A percentile compares a stretch with the other conserved stretches of the same genome.
These are phyloP conservation scores for Microplitis manilae DNA, from an alignment of 2,888 invertebrate species.

Conservation along the genomic window DNA sequence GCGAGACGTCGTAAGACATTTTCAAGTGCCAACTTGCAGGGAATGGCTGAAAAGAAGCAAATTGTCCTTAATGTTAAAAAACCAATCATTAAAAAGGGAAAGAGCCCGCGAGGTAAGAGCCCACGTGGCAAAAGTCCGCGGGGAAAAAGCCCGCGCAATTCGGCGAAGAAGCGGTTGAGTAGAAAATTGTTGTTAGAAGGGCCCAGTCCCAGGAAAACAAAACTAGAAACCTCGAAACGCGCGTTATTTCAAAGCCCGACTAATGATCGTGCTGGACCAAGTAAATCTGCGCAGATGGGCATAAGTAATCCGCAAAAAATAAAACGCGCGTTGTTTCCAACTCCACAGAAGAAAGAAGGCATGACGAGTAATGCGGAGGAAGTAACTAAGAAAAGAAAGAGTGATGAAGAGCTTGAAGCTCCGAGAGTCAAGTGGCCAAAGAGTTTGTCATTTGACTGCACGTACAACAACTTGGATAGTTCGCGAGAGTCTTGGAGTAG, in stretches of 20 bases:
- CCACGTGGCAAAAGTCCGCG: slow-evolving; percentile 72
- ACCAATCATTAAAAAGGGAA: slow-evolving; percentile 67
- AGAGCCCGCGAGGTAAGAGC: slow-evolving; percentile 73
- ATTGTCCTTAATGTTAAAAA: slow-evolving; percentile 79
- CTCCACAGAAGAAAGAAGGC: slow-evolving; percentile 71
- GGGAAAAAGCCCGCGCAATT: slow-evolving; percentile 75
- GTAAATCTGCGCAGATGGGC: slow-evolving; percentile 54
- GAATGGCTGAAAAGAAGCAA: slow-evolving; percentile 71
- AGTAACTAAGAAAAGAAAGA: slow-evolving; percentile 64
- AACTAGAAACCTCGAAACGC: slow-evolving; percentile 77
- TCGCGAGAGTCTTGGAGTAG: slow-evolving; percentile 52
- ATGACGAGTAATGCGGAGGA: slow-evolving; percentile 40
- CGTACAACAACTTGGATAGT: slow-evolving; percentile 57
- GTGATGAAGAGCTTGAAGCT: slow-evolving; percentile 64
- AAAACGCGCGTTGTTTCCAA: slow-evolving; percentile 79
- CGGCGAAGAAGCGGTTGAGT: slow-evolving; percentile 75
- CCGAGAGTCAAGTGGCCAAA: slow-evolving; percentile 64
- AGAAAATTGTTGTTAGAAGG: slow-evolving; percentile 72
- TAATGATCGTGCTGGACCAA: slow-evolving; percentile 63
- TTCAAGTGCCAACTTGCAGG: slow-evolving; percentile 79
- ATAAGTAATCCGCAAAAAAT: slow-evolving; percentile 75
- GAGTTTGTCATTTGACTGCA: slow-evolving; percentile 76
- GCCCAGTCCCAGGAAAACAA: slow-evolving; percentile 62
- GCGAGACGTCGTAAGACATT: slow-evolving; percentile 84
- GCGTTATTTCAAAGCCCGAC: slow-evolving; percentile 84